Conservation (phyloP, 2,888 invertebrate genomes). For the Chalcosyrphus nemorum region DNA sequence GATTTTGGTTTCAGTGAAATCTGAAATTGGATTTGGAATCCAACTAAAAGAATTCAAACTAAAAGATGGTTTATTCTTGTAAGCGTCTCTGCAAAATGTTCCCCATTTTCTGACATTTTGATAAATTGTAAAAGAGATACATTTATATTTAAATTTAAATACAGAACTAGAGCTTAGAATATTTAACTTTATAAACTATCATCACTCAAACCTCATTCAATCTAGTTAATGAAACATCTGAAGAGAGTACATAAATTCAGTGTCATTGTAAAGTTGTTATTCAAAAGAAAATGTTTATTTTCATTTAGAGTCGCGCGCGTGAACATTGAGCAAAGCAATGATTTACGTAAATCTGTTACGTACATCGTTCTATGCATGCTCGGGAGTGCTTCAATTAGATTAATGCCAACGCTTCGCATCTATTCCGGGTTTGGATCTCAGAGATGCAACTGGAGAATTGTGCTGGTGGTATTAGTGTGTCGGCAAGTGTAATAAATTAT, state of each 20-base stretch:
- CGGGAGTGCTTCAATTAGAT: conserved; percentile 46
- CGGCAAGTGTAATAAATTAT: conserved; percentile 58
- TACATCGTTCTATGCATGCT: not conserved
- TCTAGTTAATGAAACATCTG: conserved; percentile 4
- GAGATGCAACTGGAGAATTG: conserved; percentile 44
- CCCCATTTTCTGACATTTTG: not conserved
- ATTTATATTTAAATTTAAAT: not conserved
- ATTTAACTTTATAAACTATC: not conserved
- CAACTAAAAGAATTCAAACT: too few species aligned
- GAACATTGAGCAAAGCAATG: conserved; percentile 44
- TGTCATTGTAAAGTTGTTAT: conserved; percentile 50
- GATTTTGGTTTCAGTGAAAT: too few species aligned
- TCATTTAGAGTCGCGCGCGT: conserved; percentile 52
- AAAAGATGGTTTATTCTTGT: not conserved
- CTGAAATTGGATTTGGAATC: too few species aligned
- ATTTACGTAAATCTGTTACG: conserved; percentile 20
- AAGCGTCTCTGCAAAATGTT: not conserved
- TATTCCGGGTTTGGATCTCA: conserved; percentile 49
- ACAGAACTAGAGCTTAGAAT: not conserved
- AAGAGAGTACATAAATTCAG: conserved; percentile 40
- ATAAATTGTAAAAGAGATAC: not conserved
- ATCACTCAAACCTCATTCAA: conserved; percentile 4
- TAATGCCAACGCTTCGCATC: conserved; percentile 36
- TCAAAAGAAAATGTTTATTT: conserved; percentile 39
- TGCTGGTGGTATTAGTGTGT: conserved; percentile 15